Evolutionary conservation across 2,797 vertebrate species (phyloP).

Genomic region (Eulemur albifrons): DNA sequence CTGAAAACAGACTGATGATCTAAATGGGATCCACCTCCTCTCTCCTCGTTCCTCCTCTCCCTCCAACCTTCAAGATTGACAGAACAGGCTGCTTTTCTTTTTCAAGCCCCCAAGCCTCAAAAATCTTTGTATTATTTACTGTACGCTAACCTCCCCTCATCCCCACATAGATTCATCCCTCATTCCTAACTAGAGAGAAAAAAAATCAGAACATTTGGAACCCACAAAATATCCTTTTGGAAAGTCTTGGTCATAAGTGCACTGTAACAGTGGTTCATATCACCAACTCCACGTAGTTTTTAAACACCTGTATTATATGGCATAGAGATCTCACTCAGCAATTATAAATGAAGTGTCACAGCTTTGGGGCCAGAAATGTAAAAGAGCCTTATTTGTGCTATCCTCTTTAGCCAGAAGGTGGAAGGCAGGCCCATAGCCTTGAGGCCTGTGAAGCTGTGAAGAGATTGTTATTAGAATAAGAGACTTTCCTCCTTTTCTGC

Average conservation of each 20-base stretch:
- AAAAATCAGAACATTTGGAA: background rate
- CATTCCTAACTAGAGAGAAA: background rate
- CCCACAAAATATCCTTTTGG: background rate
- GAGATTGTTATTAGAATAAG: background rate
- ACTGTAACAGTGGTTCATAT: background rate
- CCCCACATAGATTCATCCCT: background rate
- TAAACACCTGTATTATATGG: background rate
- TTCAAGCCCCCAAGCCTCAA: background rate
- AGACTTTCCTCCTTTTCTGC: background rate
- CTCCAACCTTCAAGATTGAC: background rate
- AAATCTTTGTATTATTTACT: background rate
- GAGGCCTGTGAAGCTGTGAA: background rate
- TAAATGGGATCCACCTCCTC: background rate
- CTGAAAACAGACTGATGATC: background rate
- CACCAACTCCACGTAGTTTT: background rate
- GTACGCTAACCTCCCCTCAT: background rate
- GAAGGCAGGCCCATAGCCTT: too few relatives aligned
- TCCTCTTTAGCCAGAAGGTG: background rate
- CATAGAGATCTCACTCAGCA: background rate
- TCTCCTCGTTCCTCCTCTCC: background rate
- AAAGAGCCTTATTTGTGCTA: background rate
- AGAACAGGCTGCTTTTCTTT: conserved; percentile 4
- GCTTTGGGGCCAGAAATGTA: background rate
- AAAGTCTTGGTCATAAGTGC: background rate
- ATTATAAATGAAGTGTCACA: background rate